A percentile compares a stretch with the other conserved stretches of the same genome.
Evolutionary conservation across 2,113 vertebrate species (phyloP).

Genomic region (Elachura formosa): DNA sequence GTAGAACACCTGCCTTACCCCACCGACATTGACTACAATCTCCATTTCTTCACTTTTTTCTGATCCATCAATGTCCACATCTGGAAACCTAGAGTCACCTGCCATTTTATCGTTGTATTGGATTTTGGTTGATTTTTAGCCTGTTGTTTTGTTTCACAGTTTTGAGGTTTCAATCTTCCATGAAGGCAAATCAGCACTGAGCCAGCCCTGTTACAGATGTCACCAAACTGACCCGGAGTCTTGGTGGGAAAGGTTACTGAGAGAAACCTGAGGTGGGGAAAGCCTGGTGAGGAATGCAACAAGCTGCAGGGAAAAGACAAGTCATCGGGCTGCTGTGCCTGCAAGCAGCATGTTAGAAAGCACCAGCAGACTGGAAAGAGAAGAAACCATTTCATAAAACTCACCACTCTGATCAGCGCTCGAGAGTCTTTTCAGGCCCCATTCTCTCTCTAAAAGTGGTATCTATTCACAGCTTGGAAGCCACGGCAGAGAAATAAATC

Average conservation of each 20-base stretch:
- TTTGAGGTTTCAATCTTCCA: slow-evolving; percentile 1
- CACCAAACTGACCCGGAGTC: neutral
- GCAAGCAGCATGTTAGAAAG: slow-evolving; percentile 41
- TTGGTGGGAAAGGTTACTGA: slow-evolving; percentile 25
- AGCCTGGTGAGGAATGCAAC: slow-evolving; percentile 53
- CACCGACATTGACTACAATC: slow-evolving; percentile 92
- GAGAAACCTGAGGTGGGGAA: neutral
- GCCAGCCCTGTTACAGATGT: neutral
- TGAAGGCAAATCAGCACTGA: neutral
- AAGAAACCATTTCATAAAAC: slow-evolving; percentile 49
- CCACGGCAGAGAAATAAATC: slow-evolving; percentile 12
- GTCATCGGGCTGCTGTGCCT: slow-evolving; percentile 38
- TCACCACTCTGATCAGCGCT: slow-evolving; percentile 62
- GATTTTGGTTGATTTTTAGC: neutral
- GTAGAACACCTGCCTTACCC: slow-evolving; percentile 85
- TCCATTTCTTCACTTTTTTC: slow-evolving; percentile 79
- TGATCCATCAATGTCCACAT: slow-evolving; percentile 69
- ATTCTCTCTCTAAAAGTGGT: slow-evolving; percentile 16
- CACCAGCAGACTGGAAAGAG: slow-evolving; percentile 43
- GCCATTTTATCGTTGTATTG: slow-evolving; percentile 69
- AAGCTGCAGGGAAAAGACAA: slow-evolving; percentile 38
- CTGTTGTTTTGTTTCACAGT: neutral
- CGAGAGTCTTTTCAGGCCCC: slow-evolving; percentile 34
- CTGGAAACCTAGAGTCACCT: slow-evolving; percentile 74
- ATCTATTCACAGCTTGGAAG: slow-evolving; percentile 3